Conservation (phyloP, 2,113 vertebrate genomes). For the Gymnocephalus cernua region DNA sequence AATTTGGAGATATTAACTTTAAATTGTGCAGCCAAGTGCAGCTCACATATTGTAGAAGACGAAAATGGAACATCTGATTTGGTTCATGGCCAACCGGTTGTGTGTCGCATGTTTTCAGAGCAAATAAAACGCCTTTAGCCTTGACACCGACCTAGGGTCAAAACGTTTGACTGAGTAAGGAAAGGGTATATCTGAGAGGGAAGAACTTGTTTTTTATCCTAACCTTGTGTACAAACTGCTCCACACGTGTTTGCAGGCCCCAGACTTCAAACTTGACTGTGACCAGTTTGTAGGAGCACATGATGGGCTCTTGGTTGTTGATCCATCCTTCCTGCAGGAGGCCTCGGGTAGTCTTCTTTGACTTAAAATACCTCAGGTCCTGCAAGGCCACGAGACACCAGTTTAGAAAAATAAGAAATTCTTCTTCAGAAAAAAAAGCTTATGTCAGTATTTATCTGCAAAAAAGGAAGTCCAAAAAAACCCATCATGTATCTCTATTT, state of each 20-base stretch:
- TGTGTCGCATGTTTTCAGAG: constrained; percentile 13
- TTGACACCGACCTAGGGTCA: constrained; percentile 3
- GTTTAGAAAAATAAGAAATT: background rate
- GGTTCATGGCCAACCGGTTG: background rate
- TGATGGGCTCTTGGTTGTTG: constrained; percentile 92
- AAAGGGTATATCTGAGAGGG: background rate
- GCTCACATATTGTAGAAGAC: constrained; percentile 16
- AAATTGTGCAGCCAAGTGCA: constrained; percentile 28
- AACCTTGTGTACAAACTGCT: constrained; percentile 99
- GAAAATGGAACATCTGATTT: constrained; percentile 33
- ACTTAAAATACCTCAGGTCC: constrained; percentile 95
- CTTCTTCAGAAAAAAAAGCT: background rate
- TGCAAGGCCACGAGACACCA: constrained; percentile 64
- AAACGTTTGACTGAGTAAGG: constrained; percentile 7
- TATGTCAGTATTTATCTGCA: background rate
- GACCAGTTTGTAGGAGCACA: constrained; percentile 99
- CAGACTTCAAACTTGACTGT: constrained; percentile 99
- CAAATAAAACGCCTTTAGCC: constrained; percentile 4
- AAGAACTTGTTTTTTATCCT: constrained; percentile 30
- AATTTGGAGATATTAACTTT: constrained; percentile 44
- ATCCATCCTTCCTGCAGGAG: constrained; percentile 95
- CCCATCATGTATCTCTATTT: background rate
- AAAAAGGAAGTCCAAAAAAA: background rate
- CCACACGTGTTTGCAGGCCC: constrained; percentile 98
- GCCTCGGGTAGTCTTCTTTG: constrained; percentile 94